Percentiles rank a stretch among this genome's conserved stretches.
phyloP scores from a whole-genome alignment of 2,888 invertebrate species.

The Trisateles emortualis region DNA sequence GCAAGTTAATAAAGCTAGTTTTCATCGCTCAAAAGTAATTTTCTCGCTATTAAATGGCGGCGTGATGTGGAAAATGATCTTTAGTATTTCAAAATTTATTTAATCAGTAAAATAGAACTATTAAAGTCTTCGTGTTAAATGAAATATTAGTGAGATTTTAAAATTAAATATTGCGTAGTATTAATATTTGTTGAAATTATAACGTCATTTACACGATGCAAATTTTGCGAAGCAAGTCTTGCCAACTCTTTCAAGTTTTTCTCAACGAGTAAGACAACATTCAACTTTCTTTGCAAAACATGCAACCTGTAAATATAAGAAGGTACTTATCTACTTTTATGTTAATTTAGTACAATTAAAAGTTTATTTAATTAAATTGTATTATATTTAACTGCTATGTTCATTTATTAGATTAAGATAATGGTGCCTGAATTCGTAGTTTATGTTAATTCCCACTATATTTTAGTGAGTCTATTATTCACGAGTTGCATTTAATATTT shows the following conservation, averaged over 20 bases:
- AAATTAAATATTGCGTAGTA: conserved; percentile 42
- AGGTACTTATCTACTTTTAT: conserved; percentile 20
- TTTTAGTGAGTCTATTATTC: conserved; percentile 41
- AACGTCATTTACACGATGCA: background rate
- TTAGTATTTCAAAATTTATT: conserved; percentile 20
- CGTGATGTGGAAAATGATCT: conserved; percentile 12
- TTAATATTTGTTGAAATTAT: conserved; percentile 45
- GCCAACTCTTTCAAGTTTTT: background rate
- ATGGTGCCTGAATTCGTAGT: conserved; percentile 75
- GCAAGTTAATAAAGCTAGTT: conserved; percentile 17
- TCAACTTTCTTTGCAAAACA: background rate
- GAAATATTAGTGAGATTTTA: conserved; percentile 56
- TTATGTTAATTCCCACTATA: conserved; percentile 47
- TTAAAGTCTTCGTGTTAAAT: conserved; percentile 47
- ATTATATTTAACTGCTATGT: conserved; percentile 22
- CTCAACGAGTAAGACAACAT: background rate
- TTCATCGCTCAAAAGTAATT: conserved; percentile 36
- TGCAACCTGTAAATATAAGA: background rate
- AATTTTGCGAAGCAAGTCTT: background rate
- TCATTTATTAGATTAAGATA: conserved; percentile 73
- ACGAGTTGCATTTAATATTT: conserved; percentile 57
- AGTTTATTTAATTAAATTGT: conserved; percentile 23
- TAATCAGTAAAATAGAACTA: conserved; percentile 30
- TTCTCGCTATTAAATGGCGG: conserved; percentile 38
- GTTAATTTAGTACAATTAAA: conserved; percentile 21